Evolutionary conservation across 2,113 vertebrate genomes (phyloP), one percentile per base, ranked within the genome.

Genomic region (Gasterosteus nipponicus): DNA sequence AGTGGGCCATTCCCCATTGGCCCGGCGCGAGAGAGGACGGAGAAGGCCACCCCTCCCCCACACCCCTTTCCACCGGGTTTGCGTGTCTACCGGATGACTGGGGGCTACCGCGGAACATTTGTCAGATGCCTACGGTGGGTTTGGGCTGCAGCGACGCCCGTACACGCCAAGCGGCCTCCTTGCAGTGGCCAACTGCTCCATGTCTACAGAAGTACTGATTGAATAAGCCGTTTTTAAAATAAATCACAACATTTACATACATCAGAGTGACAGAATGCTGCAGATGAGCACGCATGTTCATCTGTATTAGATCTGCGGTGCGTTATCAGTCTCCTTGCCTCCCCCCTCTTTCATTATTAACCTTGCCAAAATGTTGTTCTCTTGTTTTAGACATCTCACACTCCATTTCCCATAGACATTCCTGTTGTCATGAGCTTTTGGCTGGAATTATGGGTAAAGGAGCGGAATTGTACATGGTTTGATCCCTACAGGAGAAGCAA

Each of bases 81-180:
- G 79, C 80, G 54, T 82, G 86, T 87, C 74, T 82, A 84, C 66
- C 44, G 72, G 72, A 83, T 81, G 84, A 88, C 83, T 85, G 84
- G 56, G 5, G 85, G 83, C 69, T 76, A 79, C 81, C 38, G 66
- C 59, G 72, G 71, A 86, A 74, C 84, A 86, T 88, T 89, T 88
- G 82, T 89, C 85, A 86, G 82, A 68, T 68, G 70, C 78, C 81
- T 88, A 78, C 73, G 84, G 84, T 26, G 22, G 22, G 22, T 26
- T 26, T 26, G 19, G 69, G 44, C 5, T 60, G 22, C 68, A 53
- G 22, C 22, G 22, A 26, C 22, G 22, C 22, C 22, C 22, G 22
- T 26, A 26, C 22, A 26, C 22, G 22, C 22, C 22, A 26, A 26
- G 22, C 22, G 22, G 22, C 22, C 22, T 26, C 69, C 65, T 41